Conservation (phyloP, 1,140 invertebrate species). For the Anoplolepis gracilipes region DNA sequence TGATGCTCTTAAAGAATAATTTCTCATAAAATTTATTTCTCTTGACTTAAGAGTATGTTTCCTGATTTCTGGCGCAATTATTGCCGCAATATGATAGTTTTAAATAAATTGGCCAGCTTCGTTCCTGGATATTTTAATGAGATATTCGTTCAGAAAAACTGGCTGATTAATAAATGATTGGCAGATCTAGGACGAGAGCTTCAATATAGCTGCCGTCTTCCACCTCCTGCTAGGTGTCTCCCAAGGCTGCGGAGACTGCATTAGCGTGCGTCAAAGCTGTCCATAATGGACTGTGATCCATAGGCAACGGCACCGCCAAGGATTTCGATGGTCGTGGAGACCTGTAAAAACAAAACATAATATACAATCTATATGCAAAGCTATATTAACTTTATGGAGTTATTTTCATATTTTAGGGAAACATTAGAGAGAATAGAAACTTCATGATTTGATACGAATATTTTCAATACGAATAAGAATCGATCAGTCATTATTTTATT, state of each 20-base stretch:
- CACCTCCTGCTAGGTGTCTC: slow-evolving; percentile 86
- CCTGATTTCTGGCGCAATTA: neutral
- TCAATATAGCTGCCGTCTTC: slow-evolving; percentile 85
- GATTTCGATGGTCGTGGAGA: slow-evolving; percentile 80
- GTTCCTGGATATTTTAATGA: neutral
- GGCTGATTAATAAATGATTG: slow-evolving; percentile 82
- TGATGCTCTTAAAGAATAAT: neutral
- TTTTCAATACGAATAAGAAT: neutral
- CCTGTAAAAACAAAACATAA: slow-evolving; percentile 67
- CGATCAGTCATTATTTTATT: neutral
- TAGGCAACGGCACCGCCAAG: slow-evolving; percentile 76
- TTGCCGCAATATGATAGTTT: slow-evolving; percentile 14
- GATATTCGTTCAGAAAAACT: neutral
- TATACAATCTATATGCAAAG: neutral
- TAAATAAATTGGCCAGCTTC: neutral
- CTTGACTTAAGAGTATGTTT: slow-evolving; percentile 4
- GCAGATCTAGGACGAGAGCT: slow-evolving; percentile 87
- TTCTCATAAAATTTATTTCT: slow-evolving; percentile 37
- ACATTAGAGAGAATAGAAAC: neutral
- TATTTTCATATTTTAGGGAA: neutral
- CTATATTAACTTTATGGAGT: too few species aligned
- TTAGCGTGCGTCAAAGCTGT: slow-evolving; percentile 89
- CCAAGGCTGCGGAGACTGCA: slow-evolving; percentile 83
- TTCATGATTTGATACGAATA: neutral
- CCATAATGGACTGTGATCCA: slow-evolving; percentile 88